Evolutionary conservation across 2,888 invertebrate species (phyloP), one percentile per base, ranked within the genome.

Genomic region (Monoplex corrugatus): DNA sequence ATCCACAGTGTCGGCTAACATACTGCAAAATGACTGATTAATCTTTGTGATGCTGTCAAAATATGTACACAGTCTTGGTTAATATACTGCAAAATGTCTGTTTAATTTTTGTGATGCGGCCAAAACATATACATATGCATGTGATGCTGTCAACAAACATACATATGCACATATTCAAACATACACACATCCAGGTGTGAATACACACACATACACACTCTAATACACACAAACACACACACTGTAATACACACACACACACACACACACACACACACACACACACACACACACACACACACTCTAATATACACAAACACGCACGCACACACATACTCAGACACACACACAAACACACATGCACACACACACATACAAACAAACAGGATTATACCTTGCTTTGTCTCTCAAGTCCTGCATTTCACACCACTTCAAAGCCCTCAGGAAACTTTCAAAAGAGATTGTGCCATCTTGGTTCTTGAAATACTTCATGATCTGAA

Each of bases 401-500:
- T 95, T 95, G 6, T 94, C 92, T 43, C 94, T 93, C 32, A 92
- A 68, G 0, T 91, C 91, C 57, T 94, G 92, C 38, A 90, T 93
- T 88, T 95, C 95, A 89, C 93, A 92, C 95, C 95, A 95, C 86
- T 94, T 94, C 87, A 95, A 89, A 19, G 94, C 95, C 87, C 94
- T 91, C 8, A 95, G 91, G 87, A 94, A 95, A 63, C 94, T 94
- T 89, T 95, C 94, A 93, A 95, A 95, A 43, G 94, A 93, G 32
- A 95, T 92, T 38, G 91, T 92, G 86, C 93, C 94, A 89, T 93
- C 92, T 35, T 88, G 90, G 44, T 89, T 88, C 90, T 94, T 93
- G 68, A 95, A 93, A 82, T 93, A 93, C 80, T 92, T 94, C 84
- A 95, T 86, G 82, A 95, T 94, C 95, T 95, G 90, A 78, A 91